Percentiles rank a stretch among this genome's conserved stretches.
Evolutionary conservation across 2,797 vertebrate genomes (phyloP).

Genomic region (Miichthys miiuy): DNA sequence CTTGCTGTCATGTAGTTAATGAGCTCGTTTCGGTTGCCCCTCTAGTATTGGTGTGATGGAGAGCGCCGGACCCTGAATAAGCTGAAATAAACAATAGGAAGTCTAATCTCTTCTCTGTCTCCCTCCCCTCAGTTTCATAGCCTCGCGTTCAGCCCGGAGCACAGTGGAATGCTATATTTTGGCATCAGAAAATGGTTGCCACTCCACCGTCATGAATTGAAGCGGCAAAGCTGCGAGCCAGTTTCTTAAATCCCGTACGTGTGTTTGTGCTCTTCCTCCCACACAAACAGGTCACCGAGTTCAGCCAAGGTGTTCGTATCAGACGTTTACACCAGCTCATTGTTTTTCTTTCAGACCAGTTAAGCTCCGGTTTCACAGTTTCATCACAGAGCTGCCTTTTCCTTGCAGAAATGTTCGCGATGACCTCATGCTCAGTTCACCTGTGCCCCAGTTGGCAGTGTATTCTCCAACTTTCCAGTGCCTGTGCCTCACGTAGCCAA

Average conservation of each 20-base stretch:
- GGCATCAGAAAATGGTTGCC: conserved; percentile 29
- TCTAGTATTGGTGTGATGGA: conserved; percentile 11
- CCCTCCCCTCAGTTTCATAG: conserved; percentile 21
- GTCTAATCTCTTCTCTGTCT: conserved; percentile 16
- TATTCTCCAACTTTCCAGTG: conserved; percentile 49
- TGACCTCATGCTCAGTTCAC: conserved; percentile 65
- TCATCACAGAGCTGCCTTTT: conserved; percentile 31
- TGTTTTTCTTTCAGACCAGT: conserved; percentile 52
- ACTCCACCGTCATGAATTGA: conserved; percentile 22
- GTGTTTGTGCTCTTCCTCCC: conserved; percentile 33
- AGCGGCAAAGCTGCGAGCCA: conserved; percentile 13
- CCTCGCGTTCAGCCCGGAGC: conserved; percentile 31
- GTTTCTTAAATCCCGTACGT: conserved; percentile 8
- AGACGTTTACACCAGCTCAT: conserved; percentile 39
- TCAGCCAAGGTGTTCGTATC: conserved; percentile 55
- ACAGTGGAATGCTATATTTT: conserved; percentile 52
- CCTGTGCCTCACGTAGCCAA: conserved; percentile 44
- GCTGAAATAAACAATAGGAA: conserved; percentile 27
- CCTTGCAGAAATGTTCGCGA: conserved; percentile 44
- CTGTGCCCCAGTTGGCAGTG: conserved; percentile 71
- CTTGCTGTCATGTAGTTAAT: conserved; percentile 14
- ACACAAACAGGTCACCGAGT: conserved; percentile 40
- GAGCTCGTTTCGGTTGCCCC: neutral
- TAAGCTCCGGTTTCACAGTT: conserved; percentile 56
- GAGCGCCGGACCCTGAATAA: conserved; percentile 23